Conservation (phyloP, 1,140 invertebrate species). For the Macrosteles quadrilineatus region DNA sequence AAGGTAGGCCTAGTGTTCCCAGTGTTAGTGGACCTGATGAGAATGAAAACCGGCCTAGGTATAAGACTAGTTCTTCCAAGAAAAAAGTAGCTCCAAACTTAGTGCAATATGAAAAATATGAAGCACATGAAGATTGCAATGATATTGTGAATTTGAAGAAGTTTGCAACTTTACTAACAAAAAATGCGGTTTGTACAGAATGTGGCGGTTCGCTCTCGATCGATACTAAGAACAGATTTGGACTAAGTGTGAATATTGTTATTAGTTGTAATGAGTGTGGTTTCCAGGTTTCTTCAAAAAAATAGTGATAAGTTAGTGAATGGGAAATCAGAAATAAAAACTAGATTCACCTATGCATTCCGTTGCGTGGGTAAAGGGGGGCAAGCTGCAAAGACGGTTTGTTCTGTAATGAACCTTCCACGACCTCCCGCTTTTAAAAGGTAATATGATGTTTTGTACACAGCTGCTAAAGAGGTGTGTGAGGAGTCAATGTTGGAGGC, state of each 20-base stretch:
- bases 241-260: background rate
- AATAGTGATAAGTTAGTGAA: background rate
- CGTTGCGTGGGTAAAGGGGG: conserved; percentile 18
- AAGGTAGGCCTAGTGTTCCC: background rate
- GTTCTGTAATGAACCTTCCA: conserved; percentile 22
- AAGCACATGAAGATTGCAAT: background rate
- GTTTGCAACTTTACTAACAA: background rate
- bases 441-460: background rate
- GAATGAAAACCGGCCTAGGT: too few relatives aligned
- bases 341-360: conserved; percentile 14
- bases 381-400: conserved; percentile 17
- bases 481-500: conserved; percentile 15
- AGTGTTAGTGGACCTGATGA: background rate
- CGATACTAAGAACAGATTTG: background rate
- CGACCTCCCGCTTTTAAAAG: background rate
- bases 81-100: background rate
- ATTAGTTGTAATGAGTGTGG: conserved; percentile 6
- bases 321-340: conserved; percentile 13
- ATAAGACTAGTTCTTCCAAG: background rate
- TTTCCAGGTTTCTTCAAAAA: background rate
- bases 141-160: conserved; percentile 1
- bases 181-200: background rate
- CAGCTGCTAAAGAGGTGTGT: conserved; percentile 13
- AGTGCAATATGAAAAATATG: background rate
- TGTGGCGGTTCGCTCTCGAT: background rate